Evolutionary conservation across 2,797 vertebrate species (phyloP).

Genomic region (Ptychadena robeensis): DNA sequence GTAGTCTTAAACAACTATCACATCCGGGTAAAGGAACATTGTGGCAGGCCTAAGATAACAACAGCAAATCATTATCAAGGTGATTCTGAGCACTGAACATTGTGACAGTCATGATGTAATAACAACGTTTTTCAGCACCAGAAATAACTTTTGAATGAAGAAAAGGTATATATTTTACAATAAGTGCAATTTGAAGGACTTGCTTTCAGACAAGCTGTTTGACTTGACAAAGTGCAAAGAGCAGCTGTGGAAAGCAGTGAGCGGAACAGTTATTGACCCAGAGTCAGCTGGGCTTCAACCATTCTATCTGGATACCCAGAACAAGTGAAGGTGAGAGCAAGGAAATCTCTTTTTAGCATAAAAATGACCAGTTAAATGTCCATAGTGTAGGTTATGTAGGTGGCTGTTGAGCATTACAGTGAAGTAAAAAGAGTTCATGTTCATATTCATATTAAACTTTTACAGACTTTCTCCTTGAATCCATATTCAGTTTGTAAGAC

Average conservation of each 20-base stretch:
- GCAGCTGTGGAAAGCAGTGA: conserved; percentile 9
- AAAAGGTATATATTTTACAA: neutral
- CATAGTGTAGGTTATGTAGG: neutral
- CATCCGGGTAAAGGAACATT: neutral
- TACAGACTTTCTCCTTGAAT: no score
- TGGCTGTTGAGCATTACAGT: no score
- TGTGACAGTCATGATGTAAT: neutral
- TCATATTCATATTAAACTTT: no score
- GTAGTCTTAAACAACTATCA: neutral
- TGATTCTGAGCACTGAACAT: neutral
- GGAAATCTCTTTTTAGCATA: neutral
- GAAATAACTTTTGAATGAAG: neutral
- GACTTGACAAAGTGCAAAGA: conserved; percentile 11
- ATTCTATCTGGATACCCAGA: neutral
- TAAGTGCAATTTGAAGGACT: conserved; percentile 7
- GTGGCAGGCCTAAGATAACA: neutral
- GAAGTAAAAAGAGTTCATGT: no score
- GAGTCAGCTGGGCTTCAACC: neutral
- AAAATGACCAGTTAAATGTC: neutral
- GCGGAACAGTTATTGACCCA: conserved; percentile 20
- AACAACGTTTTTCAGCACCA: neutral
- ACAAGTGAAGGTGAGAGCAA: conserved; percentile 13
- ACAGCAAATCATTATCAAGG: neutral
- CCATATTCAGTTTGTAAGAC: no score
- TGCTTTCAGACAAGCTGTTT: conserved; percentile 19